Conservation (phyloP, 2,888 invertebrate species). For the Lepidonotus clava region DNA sequence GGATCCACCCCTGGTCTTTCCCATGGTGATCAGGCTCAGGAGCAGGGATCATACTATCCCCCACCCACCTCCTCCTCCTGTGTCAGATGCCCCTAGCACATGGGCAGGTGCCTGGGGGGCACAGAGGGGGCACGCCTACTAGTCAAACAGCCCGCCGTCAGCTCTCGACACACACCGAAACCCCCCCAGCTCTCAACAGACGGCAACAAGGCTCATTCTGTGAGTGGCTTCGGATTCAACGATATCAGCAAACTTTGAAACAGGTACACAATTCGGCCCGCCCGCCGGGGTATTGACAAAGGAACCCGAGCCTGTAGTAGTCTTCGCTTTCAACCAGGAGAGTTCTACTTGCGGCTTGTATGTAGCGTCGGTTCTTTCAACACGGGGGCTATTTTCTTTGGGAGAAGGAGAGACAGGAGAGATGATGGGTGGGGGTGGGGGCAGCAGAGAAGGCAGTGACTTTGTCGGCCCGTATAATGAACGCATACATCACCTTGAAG, state of each 20-base stretch:
- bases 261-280: not conserved
- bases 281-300: not conserved
- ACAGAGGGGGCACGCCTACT: not conserved
- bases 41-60: too few species aligned
- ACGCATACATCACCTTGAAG: too few species aligned
- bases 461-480: too few species aligned
- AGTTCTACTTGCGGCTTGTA: not conserved
- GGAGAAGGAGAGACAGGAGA: too few species aligned
- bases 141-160: not conserved
- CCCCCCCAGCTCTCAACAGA: not conserved
- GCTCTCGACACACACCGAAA: too few species aligned
- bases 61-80: too few species aligned
- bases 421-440: not conserved
- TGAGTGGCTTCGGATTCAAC: conserved; percentile 31
- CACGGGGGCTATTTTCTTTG: too few species aligned
- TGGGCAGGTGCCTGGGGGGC: too few species aligned
- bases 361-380: not conserved
- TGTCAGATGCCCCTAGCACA: too few species aligned
- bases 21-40: too few species aligned
- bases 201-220: conserved; percentile 29
- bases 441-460: not conserved
- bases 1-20: too few species aligned
- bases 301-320: conserved; percentile 1
- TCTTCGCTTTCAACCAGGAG: conserved; percentile 16
- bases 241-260: conserved; percentile 42